Conservation (phyloP, 1,140 invertebrate species). For the Rhyzopertha dominica region DNA sequence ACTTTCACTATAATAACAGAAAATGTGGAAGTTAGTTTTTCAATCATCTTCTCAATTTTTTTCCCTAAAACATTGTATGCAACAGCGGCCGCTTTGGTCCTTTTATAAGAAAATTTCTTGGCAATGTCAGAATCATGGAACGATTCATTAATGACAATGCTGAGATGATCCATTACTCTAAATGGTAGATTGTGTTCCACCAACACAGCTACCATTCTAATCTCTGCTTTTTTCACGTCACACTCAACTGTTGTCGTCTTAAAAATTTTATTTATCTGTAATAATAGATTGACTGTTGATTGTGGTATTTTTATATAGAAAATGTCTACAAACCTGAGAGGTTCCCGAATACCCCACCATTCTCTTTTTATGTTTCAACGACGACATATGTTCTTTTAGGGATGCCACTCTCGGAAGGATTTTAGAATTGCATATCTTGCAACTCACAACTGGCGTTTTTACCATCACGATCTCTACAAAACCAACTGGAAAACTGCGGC, state of each 20-base stretch:
- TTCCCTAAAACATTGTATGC: slow-evolving; percentile 18
- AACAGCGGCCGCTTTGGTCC: slow-evolving; percentile 21
- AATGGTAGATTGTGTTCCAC: slow-evolving; percentile 29
- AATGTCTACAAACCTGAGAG: slow-evolving; percentile 1
- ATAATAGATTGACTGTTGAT: slow-evolving; percentile 3
- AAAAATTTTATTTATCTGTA: slow-evolving; percentile 18
- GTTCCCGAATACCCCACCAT: slow-evolving; percentile 11
- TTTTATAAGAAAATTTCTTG: slow-evolving; percentile 19
- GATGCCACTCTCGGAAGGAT: slow-evolving; percentile 7
- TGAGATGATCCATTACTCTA: slow-evolving; percentile 24
- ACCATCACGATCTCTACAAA: no score
- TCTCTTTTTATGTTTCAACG: slow-evolving; percentile 13
- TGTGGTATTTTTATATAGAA: neutral
- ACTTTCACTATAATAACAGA: slow-evolving; percentile 20
- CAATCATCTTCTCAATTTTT: slow-evolving; percentile 12
- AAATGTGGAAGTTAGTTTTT: slow-evolving; percentile 1
- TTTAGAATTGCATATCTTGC: slow-evolving; percentile 39
- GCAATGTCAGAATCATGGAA: slow-evolving; percentile 24
- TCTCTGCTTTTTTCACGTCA: slow-evolving; percentile 22
- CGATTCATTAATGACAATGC: slow-evolving; percentile 18
- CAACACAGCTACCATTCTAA: slow-evolving; percentile 23
- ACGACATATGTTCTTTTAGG: slow-evolving; percentile 15
- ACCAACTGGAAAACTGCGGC: no score
- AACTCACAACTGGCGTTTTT: no score
- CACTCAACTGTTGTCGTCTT: slow-evolving; percentile 10